Conservation (phyloP, 2,113 vertebrate species). For the pig (Sus scrofa) region DNA sequence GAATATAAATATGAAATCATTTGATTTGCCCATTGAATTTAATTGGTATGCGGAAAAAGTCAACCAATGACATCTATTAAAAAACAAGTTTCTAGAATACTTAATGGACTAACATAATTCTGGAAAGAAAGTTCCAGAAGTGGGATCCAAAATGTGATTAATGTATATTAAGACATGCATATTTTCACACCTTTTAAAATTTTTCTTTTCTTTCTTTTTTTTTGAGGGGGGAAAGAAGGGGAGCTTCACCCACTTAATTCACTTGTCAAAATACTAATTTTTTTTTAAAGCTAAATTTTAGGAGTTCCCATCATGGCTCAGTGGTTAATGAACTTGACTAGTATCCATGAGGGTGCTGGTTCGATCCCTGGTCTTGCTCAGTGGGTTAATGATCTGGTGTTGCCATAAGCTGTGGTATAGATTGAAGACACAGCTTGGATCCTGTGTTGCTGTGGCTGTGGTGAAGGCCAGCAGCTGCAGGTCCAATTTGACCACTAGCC, state of each 20-base stretch:
- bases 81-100: neutral
- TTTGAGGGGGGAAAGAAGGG: neutral
- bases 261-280: slow-evolving; percentile 15
- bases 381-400: too few relatives aligned
- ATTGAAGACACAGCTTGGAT: too few relatives aligned
- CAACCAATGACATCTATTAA: neutral
- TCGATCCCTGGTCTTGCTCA: too few relatives aligned
- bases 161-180: neutral
- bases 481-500: too few relatives aligned
- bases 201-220: neutral
- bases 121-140: neutral
- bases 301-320: too few relatives aligned
- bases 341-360: too few relatives aligned
- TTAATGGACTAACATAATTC: neutral
- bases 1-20: neutral
- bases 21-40: slow-evolving; percentile 40
- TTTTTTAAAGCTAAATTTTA: slow-evolving; percentile 30
- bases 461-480: too few relatives aligned
- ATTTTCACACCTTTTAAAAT: neutral
- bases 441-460: too few relatives aligned
- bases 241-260: neutral
- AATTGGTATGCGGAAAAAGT: slow-evolving; percentile 1
- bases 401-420: too few relatives aligned
- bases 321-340: too few relatives aligned
- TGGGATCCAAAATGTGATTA: neutral